Base-by-base conservation (phyloP, 2,888 invertebrate species). In the Agriopis aurantiaria region DNA sequence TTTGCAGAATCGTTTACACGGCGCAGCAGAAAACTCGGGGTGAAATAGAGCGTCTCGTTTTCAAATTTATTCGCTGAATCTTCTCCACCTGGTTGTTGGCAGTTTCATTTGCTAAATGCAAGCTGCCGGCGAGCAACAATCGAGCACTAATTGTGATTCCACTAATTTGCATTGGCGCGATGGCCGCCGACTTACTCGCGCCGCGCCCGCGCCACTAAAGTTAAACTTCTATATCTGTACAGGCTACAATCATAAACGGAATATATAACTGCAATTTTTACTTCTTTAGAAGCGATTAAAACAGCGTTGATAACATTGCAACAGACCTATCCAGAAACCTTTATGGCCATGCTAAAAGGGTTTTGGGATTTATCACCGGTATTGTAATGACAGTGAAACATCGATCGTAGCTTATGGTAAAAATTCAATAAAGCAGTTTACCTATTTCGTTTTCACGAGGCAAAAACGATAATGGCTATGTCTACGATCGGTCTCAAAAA, bases 101-200 rank as follows among this genome's bases (percentile, higher is more conserved):
- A 85, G 85, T 88, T 90, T 87, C 83, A 89, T 88, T 91, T 86
- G 84, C 80, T 90, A 88, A 91, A 89, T 90, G 86, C 86, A 84
- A 85, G 83, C 84, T 86, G 86, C 85, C 57, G 80, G 83, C 79
- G 85, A 85, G 88, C 87, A 87, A 89, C 91, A 90, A 91, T 91
- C 86, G 86, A 86, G 87, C 83, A 83, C 89, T 90, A 91, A 92
- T 91, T 91, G 91, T 87, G 87, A 92, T 92, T 91, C 89, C 82
- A 85, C 88, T 89, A 91, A 92, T 91, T 92, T 90, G 88, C 90
- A 91, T 91, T 85, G 85, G 84, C 80, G 81, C 83, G 75, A 53
- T 82, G 80, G 81, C 83, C 83, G 77, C 78, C 82, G 79, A 82
- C 83, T 85, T 83, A 78, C 80, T 76, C 80, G 76, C 76, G 76